Evolutionary conservation across 2,113 vertebrate species (phyloP).

Genomic region (Engraulis encrasicolus): DNA sequence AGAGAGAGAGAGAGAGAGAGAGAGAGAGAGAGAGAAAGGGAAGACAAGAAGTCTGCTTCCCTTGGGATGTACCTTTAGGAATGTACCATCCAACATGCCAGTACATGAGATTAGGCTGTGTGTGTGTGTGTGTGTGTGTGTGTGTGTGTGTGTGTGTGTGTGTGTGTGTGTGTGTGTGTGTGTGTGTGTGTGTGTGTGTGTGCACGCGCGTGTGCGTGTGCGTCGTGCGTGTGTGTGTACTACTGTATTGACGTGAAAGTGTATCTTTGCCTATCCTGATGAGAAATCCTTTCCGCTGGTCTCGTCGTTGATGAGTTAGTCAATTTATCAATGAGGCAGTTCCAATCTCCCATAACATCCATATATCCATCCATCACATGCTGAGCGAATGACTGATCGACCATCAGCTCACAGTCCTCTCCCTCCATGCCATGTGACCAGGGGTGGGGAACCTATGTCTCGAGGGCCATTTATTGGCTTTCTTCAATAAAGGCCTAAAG

Average conservation of each 20-base stretch:
- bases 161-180: too few relatives aligned
- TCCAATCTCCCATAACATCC: background rate
- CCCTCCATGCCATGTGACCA: too few relatives aligned
- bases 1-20: conserved; percentile 4
- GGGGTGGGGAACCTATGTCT: too few relatives aligned
- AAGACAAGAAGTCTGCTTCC: conserved; percentile 21
- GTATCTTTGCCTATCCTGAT: conserved; percentile 5
- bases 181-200: background rate
- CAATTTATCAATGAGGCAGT: background rate
- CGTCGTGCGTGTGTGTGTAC: background rate
- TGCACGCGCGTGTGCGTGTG: too few relatives aligned
- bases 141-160: background rate
- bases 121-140: background rate
- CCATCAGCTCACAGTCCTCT: background rate
- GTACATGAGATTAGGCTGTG: background rate
- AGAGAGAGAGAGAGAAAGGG: conserved; percentile 2
- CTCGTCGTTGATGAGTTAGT: background rate
- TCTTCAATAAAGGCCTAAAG: too few relatives aligned
- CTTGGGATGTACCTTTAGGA: conserved; percentile 19
- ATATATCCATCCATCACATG: background rate
- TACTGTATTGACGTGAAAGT: background rate
- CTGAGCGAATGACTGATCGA: background rate
- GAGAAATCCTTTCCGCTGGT: background rate
- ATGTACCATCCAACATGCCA: background rate
- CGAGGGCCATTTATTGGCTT: too few relatives aligned